Evolutionary conservation across 2,797 vertebrate genomes (phyloP), one percentile per base, ranked within the genome.

Genomic region (Arctocebus calabarensis): DNA sequence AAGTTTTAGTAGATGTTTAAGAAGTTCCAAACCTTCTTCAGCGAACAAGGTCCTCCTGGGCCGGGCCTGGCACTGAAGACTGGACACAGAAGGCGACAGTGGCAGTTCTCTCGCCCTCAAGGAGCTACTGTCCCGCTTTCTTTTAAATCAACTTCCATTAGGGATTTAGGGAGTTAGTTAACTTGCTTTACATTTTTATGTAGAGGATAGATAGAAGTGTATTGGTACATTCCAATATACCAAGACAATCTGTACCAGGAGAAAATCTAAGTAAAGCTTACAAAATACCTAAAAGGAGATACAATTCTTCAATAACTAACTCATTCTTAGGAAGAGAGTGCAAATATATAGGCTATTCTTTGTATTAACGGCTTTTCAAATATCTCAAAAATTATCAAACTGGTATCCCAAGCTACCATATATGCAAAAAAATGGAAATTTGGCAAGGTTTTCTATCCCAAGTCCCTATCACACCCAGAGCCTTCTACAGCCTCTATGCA

Each of bases 181-280:
- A 43, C 40, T 83, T 92, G 59, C 34, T 91, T 93, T 74, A 90
- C 2, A 94, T 93, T 75, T 95, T 89, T 94, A 90, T 91, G 77
- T 40, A 84, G 43, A 91, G 81, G 48, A 23, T 9, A 86, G 23
- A 62, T 9, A 86, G 23, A 62, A 4, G 75, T 75, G 73, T 9
- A 61, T 16, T 83, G 40, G 81, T 75, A 78, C 9, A 55, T 16
- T 85, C 32, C 75, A 85, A 68, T 27, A 94, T 20, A 92, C 27
- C 3, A 37, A 83, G 84, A 88, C 20, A 88, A 81, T 14, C 20
- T 43, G 29, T 84, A 91, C 16, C 52, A 87, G 84, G 23, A 91
- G 91, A 91, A 90, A 32, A 57, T 83, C 40, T 91, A 87, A 77
- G 22, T n/a, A 84, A 84, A 75, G 77, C 68, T 48, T 70, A 59